Percentiles rank a stretch among this genome's conserved stretches.
These are phyloP conservation scores for Ascaphus truei DNA, from an alignment of 2,113 vertebrate genomes.

Conservation along the genomic window DNA sequence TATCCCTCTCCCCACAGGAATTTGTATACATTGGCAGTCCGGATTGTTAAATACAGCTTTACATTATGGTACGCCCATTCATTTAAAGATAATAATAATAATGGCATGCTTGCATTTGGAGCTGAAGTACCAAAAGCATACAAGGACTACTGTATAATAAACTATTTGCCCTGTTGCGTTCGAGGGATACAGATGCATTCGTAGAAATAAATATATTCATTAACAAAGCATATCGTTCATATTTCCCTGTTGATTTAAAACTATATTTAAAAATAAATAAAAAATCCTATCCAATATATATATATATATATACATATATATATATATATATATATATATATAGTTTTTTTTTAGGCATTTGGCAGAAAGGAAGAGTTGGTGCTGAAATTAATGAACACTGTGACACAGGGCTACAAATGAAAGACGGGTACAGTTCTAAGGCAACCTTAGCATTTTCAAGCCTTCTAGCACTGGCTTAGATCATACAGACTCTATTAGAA, in stretches of 20 bases:
- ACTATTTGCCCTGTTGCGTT: too few relatives aligned
- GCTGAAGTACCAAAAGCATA: background rate
- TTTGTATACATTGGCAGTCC: background rate
- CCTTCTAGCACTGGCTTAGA: conserved; percentile 71
- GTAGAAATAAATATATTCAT: too few relatives aligned
- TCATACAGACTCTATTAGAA: conserved; percentile 77
- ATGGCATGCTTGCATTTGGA: background rate
- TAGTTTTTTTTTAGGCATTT: too few relatives aligned
- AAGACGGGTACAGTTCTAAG: conserved; percentile 70
- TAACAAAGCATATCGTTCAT: too few relatives aligned
- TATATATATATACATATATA: too few relatives aligned
- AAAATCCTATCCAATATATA: too few relatives aligned
- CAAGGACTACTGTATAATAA: background rate
- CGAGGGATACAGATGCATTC: too few relatives aligned
- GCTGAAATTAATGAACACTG: conserved; percentile 71
- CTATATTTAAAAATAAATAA: too few relatives aligned
- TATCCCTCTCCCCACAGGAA: background rate
- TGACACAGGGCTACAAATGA: conserved; percentile 69
- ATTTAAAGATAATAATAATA: too few relatives aligned
- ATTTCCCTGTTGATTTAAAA: too few relatives aligned
- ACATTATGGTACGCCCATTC: background rate
- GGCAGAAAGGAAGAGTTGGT: conserved; percentile 66
- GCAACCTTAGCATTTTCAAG: conserved; percentile 70
- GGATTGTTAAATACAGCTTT: background rate
- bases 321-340: too few relatives aligned